phyloP scores from a whole-genome alignment of 2,113 vertebrate genomes.

The Rhinogobius similis region DNA sequence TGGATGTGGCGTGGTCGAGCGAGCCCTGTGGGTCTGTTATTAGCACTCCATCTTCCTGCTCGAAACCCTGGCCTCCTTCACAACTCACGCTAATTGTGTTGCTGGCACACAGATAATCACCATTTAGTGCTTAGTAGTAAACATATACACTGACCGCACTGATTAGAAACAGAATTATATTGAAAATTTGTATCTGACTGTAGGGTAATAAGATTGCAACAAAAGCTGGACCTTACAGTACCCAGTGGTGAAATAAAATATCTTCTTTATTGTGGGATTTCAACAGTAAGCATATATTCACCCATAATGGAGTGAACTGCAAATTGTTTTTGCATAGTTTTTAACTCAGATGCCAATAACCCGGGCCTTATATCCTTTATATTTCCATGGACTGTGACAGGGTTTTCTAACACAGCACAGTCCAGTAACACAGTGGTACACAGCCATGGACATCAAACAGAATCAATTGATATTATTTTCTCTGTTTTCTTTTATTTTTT shows the following conservation, averaged over 20 bases:
- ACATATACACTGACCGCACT: slow-evolving; percentile 2
- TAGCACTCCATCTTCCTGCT: slow-evolving; percentile 58
- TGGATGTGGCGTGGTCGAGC: slow-evolving; percentile 49
- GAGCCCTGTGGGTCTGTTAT: slow-evolving; percentile 50
- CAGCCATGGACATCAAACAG: too few species aligned
- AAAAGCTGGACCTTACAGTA: slow-evolving; percentile 31
- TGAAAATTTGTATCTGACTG: neutral
- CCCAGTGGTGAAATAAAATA: neutral
- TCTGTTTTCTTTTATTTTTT: too few species aligned
- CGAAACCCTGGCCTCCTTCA: slow-evolving; percentile 54
- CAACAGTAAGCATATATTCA: neutral
- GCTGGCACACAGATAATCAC: slow-evolving; percentile 41
- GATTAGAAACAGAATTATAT: slow-evolving; percentile 8
- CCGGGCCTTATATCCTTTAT: neutral
- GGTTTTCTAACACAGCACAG: neutral
- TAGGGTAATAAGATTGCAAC: neutral
- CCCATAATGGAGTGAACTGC: neutral
- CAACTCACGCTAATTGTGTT: slow-evolving; percentile 40
- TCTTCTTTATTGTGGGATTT: neutral
- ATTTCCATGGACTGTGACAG: neutral
- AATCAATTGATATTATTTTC: too few species aligned
- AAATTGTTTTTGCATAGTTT: neutral
- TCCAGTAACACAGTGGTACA: too few species aligned
- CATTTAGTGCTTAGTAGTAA: slow-evolving; percentile 27
- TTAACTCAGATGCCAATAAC: neutral